Conservation (phyloP, 2,888 invertebrate genomes). For the Drepana falcataria region DNA sequence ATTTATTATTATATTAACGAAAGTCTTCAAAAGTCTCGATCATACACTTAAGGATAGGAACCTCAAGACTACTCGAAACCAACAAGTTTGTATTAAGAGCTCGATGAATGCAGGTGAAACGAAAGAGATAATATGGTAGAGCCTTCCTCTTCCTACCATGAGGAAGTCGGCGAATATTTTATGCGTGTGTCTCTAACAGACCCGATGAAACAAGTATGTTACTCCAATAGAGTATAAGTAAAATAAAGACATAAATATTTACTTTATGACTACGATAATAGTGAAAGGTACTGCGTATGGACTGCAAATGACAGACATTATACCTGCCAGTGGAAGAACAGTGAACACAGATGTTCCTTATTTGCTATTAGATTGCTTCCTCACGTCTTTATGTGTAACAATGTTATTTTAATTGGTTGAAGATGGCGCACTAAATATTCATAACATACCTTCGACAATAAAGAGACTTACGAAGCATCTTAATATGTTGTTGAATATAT, state of each 20-base stretch:
- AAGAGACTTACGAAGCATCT: not conserved
- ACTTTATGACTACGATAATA: not conserved
- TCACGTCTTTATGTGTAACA: not conserved
- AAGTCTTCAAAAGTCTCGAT: too few relatives aligned
- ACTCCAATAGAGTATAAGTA: not conserved
- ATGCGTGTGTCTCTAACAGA: too few relatives aligned
- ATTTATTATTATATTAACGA: too few relatives aligned
- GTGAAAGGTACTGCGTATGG: not conserved
- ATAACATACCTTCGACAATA: not conserved
- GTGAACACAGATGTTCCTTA: not conserved
- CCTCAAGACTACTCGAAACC: too few relatives aligned
- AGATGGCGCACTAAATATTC: not conserved
- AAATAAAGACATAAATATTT: not conserved
- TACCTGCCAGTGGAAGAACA: not conserved
- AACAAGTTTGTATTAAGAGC: too few relatives aligned
- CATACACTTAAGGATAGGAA: too few relatives aligned
- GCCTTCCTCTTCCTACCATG: too few relatives aligned
- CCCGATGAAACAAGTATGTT: not conserved
- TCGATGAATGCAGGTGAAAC: too few relatives aligned
- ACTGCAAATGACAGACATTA: not conserved
- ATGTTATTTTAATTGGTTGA: not conserved
- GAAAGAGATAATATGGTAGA: too few relatives aligned
- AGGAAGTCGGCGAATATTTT: too few relatives aligned
- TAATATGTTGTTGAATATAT: too few relatives aligned
- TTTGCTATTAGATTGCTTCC: not conserved